Base-by-base conservation (phyloP, 1,140 invertebrate genomes). In the Megalonaias nervosa region DNA sequence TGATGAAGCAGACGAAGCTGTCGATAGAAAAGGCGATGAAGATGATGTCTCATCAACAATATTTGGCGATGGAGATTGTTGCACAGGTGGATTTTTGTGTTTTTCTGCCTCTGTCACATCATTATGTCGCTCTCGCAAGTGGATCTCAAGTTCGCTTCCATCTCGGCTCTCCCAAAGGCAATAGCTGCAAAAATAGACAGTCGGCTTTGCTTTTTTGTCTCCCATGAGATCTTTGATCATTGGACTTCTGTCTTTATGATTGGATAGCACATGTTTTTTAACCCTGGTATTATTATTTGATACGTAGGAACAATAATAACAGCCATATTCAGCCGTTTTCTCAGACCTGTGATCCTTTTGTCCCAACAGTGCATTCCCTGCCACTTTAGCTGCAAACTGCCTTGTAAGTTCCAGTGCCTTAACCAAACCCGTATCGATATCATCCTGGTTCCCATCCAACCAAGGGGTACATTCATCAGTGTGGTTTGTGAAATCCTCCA, bases 381-480 rank as follows among this genome's bases (percentile, higher is more conserved):
- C 65, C 70, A 79, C 70, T 66, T 81, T 77, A 74, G 86, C 74
- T 72, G 84, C 74, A 66, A 86, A 72, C 66, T 80, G 66, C 70
- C 81, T 70, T 64, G 87, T 87, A n/a, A 84, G 64, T 67, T 88
- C 80, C 48, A 88, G 67, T 64, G 84, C 85, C 21, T 83, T 82
- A n/a, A 82, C 71, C 16, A 84, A 71, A 67, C 77, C 57, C 38
- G 77, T 57, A 58, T 86, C 82, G 19, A 83, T 75, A 56, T 79
- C 67, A 23, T 82, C 69, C 16, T 74, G 69, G 71, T 81, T 76
- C 60, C 72, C 70, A 57, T 80, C 79, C 17, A 81, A 59, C 86
- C 84, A 86, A 15, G 87, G 86, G 57, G 83, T 87, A 73, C 87
- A 88, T 55, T 70, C 74, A 23, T 83, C 83, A 31, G 81, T 79